Conservation (phyloP, 2,113 vertebrate genomes). For the Callopanchax toddi region DNA sequence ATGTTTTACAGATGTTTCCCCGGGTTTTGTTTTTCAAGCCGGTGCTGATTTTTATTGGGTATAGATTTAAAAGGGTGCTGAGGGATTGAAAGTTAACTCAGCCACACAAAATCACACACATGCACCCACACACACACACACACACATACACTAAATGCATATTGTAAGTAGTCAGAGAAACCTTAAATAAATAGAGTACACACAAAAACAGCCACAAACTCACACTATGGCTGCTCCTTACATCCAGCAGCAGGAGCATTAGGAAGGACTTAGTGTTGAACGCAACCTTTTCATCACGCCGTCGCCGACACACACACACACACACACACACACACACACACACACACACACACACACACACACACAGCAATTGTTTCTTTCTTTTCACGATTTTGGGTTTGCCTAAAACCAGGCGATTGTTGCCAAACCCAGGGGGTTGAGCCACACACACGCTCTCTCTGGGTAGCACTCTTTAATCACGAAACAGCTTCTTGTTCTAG, state of each 20-base stretch:
- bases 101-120: conserved; percentile 51
- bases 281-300: conserved; percentile 36
- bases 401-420: conserved; percentile 54
- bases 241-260: conserved; percentile 13
- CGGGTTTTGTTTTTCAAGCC: conserved; percentile 81
- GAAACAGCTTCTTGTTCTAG: conserved; percentile 77
- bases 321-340: too few species aligned
- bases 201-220: conserved; percentile 11
- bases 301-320: too few species aligned
- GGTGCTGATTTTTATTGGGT: conserved; percentile 83
- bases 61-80: conserved; percentile 82
- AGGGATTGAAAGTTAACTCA: conserved; percentile 77
- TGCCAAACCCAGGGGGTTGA: conserved; percentile 75
- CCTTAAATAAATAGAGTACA: conserved; percentile 18
- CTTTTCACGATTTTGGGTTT: conserved; percentile 54
- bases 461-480: conserved; percentile 78
- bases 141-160: conserved; percentile 56
- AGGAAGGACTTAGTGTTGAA: background rate
- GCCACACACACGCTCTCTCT: conserved; percentile 71
- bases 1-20: conserved; percentile 85
- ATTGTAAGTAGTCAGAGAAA: conserved; percentile 30
- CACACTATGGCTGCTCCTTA: conserved; percentile 5
- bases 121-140: conserved; percentile 55
- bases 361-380: conserved; percentile 19
- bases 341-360: too few species aligned